Evolutionary conservation across 2,797 vertebrate genomes (phyloP).

Genomic region (Mormyrops boulengeri): DNA sequence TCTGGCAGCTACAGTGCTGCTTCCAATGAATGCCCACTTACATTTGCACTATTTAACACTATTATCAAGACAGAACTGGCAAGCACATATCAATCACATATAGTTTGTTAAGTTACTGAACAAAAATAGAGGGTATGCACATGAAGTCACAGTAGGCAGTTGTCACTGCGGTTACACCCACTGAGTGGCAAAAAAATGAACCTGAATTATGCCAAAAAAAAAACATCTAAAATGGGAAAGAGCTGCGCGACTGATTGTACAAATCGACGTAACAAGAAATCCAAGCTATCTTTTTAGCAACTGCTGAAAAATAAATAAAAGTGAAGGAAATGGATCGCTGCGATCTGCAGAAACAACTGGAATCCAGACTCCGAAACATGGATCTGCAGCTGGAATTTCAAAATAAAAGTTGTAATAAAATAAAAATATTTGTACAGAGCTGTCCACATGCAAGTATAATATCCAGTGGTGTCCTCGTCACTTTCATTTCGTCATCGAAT

Average conservation of each 20-base stretch:
- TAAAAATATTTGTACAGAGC: background rate
- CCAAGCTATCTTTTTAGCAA: background rate
- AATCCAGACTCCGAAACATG: background rate
- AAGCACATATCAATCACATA: background rate
- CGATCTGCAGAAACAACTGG: background rate
- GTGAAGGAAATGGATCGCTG: background rate
- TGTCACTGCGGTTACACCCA: background rate
- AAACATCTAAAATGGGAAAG: background rate
- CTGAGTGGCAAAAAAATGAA: background rate
- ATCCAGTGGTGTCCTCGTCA: background rate
- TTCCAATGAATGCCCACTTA: background rate
- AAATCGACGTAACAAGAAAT: background rate
- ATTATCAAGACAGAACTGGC: background rate
- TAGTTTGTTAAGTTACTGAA: background rate
- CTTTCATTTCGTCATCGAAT: background rate
- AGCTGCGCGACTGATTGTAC: background rate
- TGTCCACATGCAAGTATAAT: background rate
- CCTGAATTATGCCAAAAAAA: background rate
- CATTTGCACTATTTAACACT: background rate
- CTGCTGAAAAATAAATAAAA: background rate
- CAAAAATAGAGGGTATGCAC: background rate
- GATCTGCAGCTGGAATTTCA: background rate
- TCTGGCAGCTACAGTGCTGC: background rate
- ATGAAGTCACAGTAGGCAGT: background rate
- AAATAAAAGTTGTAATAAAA: background rate